Evolutionary conservation across 2,113 vertebrate species (phyloP).

Genomic region (Clinocottus analis): DNA sequence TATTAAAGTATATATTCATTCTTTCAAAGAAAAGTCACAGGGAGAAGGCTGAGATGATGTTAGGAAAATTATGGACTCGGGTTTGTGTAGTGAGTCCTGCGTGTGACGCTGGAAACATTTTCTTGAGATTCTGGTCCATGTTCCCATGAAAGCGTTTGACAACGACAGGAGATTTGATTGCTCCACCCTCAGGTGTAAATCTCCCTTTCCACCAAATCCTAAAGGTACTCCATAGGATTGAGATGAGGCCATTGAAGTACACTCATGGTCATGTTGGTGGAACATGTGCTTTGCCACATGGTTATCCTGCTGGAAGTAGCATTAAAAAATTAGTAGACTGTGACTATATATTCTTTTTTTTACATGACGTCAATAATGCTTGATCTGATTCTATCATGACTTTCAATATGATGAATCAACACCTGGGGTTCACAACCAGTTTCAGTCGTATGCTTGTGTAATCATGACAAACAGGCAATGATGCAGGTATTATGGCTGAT

Average conservation of each 20-base stretch:
- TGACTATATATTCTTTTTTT: background rate
- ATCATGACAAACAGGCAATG: background rate
- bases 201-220: background rate
- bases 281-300: background rate
- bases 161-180: background rate
- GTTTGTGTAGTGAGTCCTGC: background rate
- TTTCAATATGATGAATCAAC: too few species aligned
- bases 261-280: background rate
- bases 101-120: background rate
- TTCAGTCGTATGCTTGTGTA: background rate
- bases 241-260: background rate
- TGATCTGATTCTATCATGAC: background rate
- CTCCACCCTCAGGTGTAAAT: background rate
- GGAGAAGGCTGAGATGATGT: background rate
- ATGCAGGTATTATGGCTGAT: background rate
- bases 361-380: background rate
- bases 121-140: background rate
- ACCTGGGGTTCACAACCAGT: too few species aligned
- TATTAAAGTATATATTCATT: too few species aligned
- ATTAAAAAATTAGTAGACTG: background rate
- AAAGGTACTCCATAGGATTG: background rate
- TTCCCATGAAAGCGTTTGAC: background rate
- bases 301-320: background rate
- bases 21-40: background rate
- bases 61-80: background rate